These are phyloP conservation scores for Hiodon tergisus DNA, from an alignment of 2,113 vertebrate species.

Conservation along the genomic window DNA sequence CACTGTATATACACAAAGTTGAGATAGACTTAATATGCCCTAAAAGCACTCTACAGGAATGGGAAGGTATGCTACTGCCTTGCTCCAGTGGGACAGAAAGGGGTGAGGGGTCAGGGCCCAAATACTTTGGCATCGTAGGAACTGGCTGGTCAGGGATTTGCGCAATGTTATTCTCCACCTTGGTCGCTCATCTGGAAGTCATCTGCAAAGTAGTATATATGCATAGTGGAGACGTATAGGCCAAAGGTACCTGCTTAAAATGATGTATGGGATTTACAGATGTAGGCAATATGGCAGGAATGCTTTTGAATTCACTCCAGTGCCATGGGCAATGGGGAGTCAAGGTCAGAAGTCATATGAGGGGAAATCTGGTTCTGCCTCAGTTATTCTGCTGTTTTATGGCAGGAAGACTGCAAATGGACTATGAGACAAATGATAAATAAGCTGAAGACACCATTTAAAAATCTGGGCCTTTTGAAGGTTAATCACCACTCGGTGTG, in stretches of 20 bases:
- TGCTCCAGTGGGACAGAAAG: background rate
- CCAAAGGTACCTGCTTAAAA: constrained; percentile 40
- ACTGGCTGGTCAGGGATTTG: background rate
- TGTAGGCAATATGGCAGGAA: constrained; percentile 34
- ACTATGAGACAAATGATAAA: constrained; percentile 6
- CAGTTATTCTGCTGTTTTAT: constrained; percentile 47
- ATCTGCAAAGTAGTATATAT: constrained; percentile 35
- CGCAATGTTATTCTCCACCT: background rate
- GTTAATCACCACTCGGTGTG: constrained; percentile 28
- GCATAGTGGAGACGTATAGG: constrained; percentile 8
- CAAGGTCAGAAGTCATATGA: constrained; percentile 47
- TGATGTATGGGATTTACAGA: constrained; percentile 39
- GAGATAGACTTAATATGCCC: too few species aligned
- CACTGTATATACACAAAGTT: too few species aligned
- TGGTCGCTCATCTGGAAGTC: constrained; percentile 53
- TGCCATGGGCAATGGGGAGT: constrained; percentile 43
- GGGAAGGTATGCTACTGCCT: background rate
- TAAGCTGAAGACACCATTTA: constrained; percentile 32
- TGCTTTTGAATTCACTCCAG: constrained; percentile 41
- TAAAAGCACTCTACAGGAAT: too few species aligned
- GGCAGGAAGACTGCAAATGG: constrained; percentile 27
- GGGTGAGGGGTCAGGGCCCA: background rate
- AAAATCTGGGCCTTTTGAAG: constrained; percentile 40
- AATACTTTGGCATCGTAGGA: background rate
- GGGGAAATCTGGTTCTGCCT: constrained; percentile 32